Evolutionary conservation across 2,888 invertebrate species (phyloP), one percentile per base, ranked within the genome.

Genomic region (Steromphala cineraria): DNA sequence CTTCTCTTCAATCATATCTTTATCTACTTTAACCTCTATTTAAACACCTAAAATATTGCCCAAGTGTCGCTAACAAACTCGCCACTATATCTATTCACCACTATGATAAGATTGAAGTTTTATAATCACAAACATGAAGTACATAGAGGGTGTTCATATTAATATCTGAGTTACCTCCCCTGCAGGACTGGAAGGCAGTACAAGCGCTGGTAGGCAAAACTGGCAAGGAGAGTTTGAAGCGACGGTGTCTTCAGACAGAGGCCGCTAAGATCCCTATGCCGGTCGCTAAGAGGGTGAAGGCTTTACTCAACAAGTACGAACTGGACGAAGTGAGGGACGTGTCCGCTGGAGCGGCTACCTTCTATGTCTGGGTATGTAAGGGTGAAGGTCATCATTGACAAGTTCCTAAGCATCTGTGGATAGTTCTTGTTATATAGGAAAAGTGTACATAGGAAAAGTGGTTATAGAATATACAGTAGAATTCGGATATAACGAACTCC

Each of bases 281-380:
- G 7, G 81, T 84, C 8, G 91, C 91, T 0, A 86, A 87, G 36
- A 83, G 89, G 52, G 90, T 91, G 5, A 89, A 89, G 77, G 83
- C 86, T 5, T 82, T 92, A 52, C 81, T 92, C 24, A 86, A 84
- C 5, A 87, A 86, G 67, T 89, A 87, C 82, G 90, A 92, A 28
- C 86, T 93, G 81, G 92, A 93, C 79, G 92, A 91, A 67, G 90
- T 93, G 31, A 83, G 92, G 53, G 92, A 92, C 78, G 91, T 92
- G 2, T 92, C 92, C 13, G 92, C 93, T 55, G 93, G 93, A 31
- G 92, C 93, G 46, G 93, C 93, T 13, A 92, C 93, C 19, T 92
- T 93, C 84, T 92, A 89, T 86, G 88, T 91, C 46, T 93, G 92
- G 92, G 93, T 93, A 81, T 89, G 90, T 88, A 8, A 10, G 10